Evolutionary conservation across 2,113 vertebrate species (phyloP), one percentile per base, ranked within the genome.

Genomic region (Ramphastos sulfuratus): DNA sequence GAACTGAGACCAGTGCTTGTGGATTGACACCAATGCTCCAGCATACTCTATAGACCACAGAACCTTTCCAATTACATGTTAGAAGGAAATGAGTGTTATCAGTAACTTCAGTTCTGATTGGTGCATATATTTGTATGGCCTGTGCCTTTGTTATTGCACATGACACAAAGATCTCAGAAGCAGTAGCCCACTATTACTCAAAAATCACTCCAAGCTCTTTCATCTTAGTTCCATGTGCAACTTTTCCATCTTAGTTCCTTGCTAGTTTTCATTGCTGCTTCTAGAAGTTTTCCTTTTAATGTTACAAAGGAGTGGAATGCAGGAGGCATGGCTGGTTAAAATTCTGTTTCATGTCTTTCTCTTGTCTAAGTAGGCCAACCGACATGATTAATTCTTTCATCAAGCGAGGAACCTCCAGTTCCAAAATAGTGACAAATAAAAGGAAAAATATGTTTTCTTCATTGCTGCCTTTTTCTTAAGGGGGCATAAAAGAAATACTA

Each of bases 311-410:
- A 60, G 7, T 69, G 37, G 33, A 94, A 94, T 21, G 35, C 10
- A 70, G 71, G 31, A 91, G 35, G 9, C 79, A 48, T 52, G 84
- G 14, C 12, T 65, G 28, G 30, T 60, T 79, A 55, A 89, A 88
- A 85, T 89, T 90, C 70, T 93, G 37, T 87, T 96, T 94, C 54
- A 71, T 52, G 52, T 60, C 5, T 77, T 89, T 65, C 75, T 81
- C 50, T 60, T 48, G 10, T 65, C 12, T 82, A 94, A 95, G 65
- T 69, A 95, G 88, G 82, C 16, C 69, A 94, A 12, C 39, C 72
- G 60, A 81, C 39, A 66, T 13, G 20, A 46, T 61, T 80, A 27
- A 58, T 90, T 77, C 78, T 94, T 89, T 89, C 33, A 91, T 89
- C 61, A 67, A 31, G 31, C 31, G n/a, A 73, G 33, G 64, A 87